phyloP scores from a whole-genome alignment of 2,888 invertebrate species.

The Cepaea hortensis region DNA sequence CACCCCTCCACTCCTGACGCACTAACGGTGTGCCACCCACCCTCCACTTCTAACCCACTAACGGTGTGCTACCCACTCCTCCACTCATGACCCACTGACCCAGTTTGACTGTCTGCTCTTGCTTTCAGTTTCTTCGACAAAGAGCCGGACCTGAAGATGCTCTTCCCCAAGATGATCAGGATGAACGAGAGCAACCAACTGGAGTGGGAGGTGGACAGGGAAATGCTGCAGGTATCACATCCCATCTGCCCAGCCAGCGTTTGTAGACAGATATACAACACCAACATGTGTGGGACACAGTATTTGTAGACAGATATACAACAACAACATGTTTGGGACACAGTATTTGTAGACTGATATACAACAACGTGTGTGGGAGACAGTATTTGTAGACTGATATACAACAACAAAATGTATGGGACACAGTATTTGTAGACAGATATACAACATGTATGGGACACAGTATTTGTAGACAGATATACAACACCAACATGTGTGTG shows the following conservation, averaged over 20 bases:
- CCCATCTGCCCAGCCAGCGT: background rate
- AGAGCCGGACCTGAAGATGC: constrained; percentile 67
- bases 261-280: background rate
- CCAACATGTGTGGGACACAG: no score
- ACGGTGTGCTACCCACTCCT: background rate
- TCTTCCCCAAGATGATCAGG: constrained; percentile 69
- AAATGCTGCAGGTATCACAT: constrained; percentile 61
- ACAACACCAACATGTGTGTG: no score
- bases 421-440: no score
- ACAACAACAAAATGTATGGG: no score
- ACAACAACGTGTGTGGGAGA: no score
- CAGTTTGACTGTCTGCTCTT: background rate
- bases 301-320: no score
- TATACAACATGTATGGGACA: no score
- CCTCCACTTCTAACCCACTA: background rate
- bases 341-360: no score
- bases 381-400: no score
- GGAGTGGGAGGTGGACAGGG: constrained; percentile 68
- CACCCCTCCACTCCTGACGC: background rate
- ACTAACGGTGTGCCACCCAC: background rate
- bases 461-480: no score
- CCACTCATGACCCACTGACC: background rate
- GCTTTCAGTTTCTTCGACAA: constrained; percentile 63
- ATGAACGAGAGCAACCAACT: constrained; percentile 68
- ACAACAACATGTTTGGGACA: no score